Conservation (phyloP, 2,113 vertebrate genomes). For the Trachemys scripta region DNA sequence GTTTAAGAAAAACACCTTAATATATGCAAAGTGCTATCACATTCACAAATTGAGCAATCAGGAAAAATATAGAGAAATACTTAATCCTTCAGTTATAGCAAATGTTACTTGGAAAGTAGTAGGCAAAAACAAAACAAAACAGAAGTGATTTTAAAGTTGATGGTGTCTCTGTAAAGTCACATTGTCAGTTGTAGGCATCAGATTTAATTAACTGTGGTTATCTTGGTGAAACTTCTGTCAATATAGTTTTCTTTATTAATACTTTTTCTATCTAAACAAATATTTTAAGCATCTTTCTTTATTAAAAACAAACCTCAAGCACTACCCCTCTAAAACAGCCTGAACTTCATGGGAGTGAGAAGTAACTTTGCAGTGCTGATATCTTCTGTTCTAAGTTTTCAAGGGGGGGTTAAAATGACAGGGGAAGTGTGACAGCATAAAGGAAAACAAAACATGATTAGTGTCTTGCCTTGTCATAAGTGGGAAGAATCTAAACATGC, state of each 20-base stretch:
- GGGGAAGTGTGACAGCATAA: neutral
- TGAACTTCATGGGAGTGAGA: neutral
- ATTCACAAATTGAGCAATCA: neutral
- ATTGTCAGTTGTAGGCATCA: fast-evolving
- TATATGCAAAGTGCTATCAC: neutral
- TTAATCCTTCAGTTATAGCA: neutral
- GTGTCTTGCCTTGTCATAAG: neutral
- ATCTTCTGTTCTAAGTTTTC: neutral
- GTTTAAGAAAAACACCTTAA: neutral
- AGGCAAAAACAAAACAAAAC: neutral
- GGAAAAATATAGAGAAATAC: neutral
- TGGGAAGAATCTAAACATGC: neutral
- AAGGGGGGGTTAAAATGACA: fast-evolving
- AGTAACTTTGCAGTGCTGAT: neutral
- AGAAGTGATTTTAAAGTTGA: neutral
- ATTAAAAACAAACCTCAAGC: neutral
- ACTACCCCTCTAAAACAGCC: neutral
- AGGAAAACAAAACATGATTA: conserved; percentile 12
- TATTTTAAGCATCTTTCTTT: neutral
- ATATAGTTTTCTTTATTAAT: neutral
- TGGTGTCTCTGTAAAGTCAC: neutral
- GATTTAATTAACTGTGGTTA: neutral
- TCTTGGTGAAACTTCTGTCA: neutral
- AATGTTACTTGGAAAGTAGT: neutral
- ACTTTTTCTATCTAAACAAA: too few species aligned